Percentiles rank a stretch among this genome's conserved stretches.
phyloP scores from a whole-genome alignment of 2,888 invertebrate genomes.

The Dicranocentrus wangi region DNA sequence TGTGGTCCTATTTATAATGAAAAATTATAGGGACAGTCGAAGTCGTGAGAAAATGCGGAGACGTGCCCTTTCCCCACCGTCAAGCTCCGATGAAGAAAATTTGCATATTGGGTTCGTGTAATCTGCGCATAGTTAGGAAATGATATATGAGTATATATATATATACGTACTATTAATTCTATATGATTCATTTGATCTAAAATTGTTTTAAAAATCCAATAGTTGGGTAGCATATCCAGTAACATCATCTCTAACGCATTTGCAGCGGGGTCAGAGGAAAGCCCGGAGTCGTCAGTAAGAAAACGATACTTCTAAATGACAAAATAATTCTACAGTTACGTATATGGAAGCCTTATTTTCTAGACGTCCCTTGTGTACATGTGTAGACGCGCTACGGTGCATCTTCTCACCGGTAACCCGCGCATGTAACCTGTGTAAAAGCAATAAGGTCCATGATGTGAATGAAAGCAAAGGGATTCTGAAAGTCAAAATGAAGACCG shows the following conservation, averaged over 20 bases:
- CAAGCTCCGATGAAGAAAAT: slow-evolving; percentile 56
- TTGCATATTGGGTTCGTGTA: slow-evolving; percentile 58
- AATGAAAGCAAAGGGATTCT: not conserved
- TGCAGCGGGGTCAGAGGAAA: not conserved
- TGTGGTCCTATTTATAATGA: too few relatives aligned
- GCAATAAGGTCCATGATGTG: slow-evolving; percentile 26
- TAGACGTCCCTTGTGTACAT: slow-evolving; percentile 17
- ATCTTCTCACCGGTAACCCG: slow-evolving; percentile 41
- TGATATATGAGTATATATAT: not conserved
- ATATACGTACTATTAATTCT: not conserved
- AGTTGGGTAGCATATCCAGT: slow-evolving; percentile 51
- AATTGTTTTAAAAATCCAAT: not conserved
- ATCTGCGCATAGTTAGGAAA: not conserved
- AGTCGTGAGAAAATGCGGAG: slow-evolving; percentile 42
- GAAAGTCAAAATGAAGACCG: not conserved
- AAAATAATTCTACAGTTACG: not conserved
- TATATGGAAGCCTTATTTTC: not conserved
- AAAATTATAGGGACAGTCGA: slow-evolving; percentile 39
- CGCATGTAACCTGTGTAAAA: slow-evolving; percentile 42
- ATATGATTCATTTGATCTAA: not conserved
- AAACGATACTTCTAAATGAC: not conserved
- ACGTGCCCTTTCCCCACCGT: slow-evolving; percentile 40
- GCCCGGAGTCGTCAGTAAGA: slow-evolving; percentile 26
- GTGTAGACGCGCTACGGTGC: slow-evolving; percentile 12
- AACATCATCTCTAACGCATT: not conserved